These are phyloP conservation scores for Germaria angustata DNA, from an alignment of 2,888 invertebrate genomes.

Conservation along the genomic window DNA sequence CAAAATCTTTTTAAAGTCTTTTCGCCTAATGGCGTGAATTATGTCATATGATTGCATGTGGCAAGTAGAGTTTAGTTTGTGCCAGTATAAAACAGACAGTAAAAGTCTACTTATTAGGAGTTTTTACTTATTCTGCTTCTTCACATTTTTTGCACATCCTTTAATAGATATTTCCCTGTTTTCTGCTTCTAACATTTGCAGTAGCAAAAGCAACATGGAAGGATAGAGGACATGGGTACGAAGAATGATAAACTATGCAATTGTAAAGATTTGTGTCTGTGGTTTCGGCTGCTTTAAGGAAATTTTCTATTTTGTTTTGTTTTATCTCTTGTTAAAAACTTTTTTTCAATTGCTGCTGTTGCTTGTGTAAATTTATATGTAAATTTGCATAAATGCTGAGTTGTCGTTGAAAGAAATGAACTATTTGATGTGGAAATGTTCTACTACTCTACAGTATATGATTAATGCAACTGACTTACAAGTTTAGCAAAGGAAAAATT, in stretches of 20 bases:
- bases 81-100: slow-evolving; percentile 55
- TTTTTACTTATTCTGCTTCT: slow-evolving; percentile 6
- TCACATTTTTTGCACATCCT: neutral
- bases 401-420: slow-evolving; percentile 61
- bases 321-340: neutral
- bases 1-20: slow-evolving; percentile 58
- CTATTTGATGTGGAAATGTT: slow-evolving; percentile 42
- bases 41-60: slow-evolving; percentile 66
- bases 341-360: slow-evolving; percentile 41
- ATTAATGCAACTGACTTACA: slow-evolving; percentile 36
- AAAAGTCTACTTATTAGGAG: slow-evolving; percentile 58
- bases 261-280: slow-evolving; percentile 39
- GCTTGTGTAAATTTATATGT: slow-evolving; percentile 54
- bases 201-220: neutral
- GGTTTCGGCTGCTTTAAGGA: slow-evolving; percentile 40
- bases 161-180: slow-evolving; percentile 9
- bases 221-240: neutral
- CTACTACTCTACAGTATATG: slow-evolving; percentile 12
- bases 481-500: neutral
- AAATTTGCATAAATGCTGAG: slow-evolving; percentile 67
- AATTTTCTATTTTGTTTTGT: slow-evolving; percentile 17
- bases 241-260: slow-evolving; percentile 12
- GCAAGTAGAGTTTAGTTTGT: slow-evolving; percentile 60
- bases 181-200: neutral
- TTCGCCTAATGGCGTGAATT: slow-evolving; percentile 67